Evolutionary conservation across 2,113 vertebrate genomes (phyloP).

Genomic region (Zosterops borbonicus): DNA sequence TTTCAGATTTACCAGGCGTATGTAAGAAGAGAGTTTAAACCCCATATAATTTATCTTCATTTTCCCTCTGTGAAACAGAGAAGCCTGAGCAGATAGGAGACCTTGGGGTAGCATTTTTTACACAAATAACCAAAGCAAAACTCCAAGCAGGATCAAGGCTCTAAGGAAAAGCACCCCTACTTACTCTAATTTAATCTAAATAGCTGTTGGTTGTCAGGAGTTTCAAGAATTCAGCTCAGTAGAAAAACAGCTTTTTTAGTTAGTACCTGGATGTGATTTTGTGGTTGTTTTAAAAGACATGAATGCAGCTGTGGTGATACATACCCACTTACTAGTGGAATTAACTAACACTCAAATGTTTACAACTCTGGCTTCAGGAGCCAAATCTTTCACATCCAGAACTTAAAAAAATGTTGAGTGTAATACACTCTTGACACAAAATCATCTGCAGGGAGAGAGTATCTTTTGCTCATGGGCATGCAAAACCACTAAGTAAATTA

Average conservation of each 20-base stretch:
- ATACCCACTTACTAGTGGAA: not conserved
- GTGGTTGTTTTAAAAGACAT: not conserved
- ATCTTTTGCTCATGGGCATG: not conserved
- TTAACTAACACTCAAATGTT: not conserved
- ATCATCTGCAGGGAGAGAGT: not conserved
- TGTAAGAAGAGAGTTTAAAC: not conserved
- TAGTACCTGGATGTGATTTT: not conserved
- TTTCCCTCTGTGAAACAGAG: not conserved
- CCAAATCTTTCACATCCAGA: not conserved
- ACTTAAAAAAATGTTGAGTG: not conserved
- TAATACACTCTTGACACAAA: not conserved
- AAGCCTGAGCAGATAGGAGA: not conserved
- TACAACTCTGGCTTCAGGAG: not conserved
- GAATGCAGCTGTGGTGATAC: not conserved
- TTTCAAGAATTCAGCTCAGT: not conserved
- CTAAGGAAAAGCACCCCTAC: not conserved
- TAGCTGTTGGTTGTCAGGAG: not conserved
- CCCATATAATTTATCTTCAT: not conserved
- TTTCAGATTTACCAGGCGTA: not conserved
- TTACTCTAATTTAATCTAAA: not conserved
- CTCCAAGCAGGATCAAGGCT: not conserved
- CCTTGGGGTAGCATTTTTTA: not conserved
- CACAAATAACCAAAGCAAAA: not conserved
- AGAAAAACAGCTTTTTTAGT: not conserved
- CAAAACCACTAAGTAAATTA: not conserved